Evolutionary conservation across 2,113 vertebrate genomes (phyloP), one percentile per base, ranked within the genome.

Genomic region (Xiphorhynchus elegans): DNA sequence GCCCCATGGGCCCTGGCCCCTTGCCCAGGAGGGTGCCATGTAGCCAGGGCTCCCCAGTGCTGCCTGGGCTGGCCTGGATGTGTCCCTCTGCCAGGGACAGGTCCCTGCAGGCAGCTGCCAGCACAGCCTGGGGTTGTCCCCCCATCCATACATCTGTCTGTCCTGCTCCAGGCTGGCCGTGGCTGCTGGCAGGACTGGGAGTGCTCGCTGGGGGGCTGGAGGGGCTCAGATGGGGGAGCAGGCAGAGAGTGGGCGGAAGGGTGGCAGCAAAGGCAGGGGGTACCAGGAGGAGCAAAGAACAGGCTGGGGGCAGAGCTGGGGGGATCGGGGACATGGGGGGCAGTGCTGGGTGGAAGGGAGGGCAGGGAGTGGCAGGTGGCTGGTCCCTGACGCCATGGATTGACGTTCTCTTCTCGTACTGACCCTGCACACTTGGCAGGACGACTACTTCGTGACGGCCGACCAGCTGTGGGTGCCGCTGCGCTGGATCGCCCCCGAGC

Each of bases 401-500:
- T 97, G 97, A 97, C 89, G 82, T 97, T 96, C 86, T 96, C 93
- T 96, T 94, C 93, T 96, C 80, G 88, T 94, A 77, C 46, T 97
- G 95, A 84, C 92, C 91, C 80, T 69, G 79, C 59, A 98, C 98
- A 97, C 89, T 91, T 49, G 89, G 56, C 97, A 99, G 99, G 99
- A 99, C 7, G 99, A 99, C 97, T 99, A 99, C 97, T 98, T 98
- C 4, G 97, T 99, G 97, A 99, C 99, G 0, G 97, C 98, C 3
- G 99, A 99, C 94, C 99, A 99, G 98, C 98, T 98, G 97, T 99
- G 98, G 95, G 98, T 99, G 94, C 99, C 99, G 0, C 97, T 99
- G 96, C 99, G 99, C 89, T 99, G 99, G 99, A 99, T 99, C 6
- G 99, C 99, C 0, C 99, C 99, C 1, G 99, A 99, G 96, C 98